Evolutionary conservation across 2,888 invertebrate species (phyloP), one percentile per base, ranked within the genome.

Genomic region (Eurytoma californica): DNA sequence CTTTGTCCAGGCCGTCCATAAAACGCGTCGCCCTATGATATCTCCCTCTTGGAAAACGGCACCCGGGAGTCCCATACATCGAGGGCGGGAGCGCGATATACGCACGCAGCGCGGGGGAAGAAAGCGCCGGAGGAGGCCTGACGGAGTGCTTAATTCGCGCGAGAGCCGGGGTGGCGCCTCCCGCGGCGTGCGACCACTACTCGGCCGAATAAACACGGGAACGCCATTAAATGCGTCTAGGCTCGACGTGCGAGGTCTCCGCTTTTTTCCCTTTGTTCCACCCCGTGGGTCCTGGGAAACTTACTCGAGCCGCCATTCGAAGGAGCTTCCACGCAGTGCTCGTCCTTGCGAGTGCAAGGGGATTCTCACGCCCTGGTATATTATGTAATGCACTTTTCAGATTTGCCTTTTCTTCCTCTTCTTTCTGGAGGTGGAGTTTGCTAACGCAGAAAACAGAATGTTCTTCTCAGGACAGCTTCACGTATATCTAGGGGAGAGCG

Each of bases 61-160:
- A 79, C 74, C 79, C 79, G 28, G 18, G 79, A 79, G 79, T 74
- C 68, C 70, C 28, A 70, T 79, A 70, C 39, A 53, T 79, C 69
- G 69, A 66, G 55, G 5, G 47, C 63, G n/a, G 39, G 30, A n/a
- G 63, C 30, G 28, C 9, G 24, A n/a, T n/a, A n/a, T 9, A 12
- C 3, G 16, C 14, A 63, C 12, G 39, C 13, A 2, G 7, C 39
- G 9, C 39, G 1, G 49, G 18, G 12, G 30, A 12, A 58, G 20
- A n/a, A 18, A n/a, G 14, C 30, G 30, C 18, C 28, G 66, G 7
- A 24, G 39, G 53, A 20, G 58, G 60, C 57, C 72, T 58, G 72
- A 77, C 65, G 77, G 7, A 63, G 39, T 49, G 58, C 69, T 76
- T 69, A 69, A 76, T 76, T 69, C 76, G 69, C 68, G 39, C 60